Percentiles rank a stretch among this genome's conserved stretches.
These are phyloP conservation scores for Decapterus maruadsi DNA, from an alignment of 2,797 vertebrate genomes.

Conservation along the genomic window DNA sequence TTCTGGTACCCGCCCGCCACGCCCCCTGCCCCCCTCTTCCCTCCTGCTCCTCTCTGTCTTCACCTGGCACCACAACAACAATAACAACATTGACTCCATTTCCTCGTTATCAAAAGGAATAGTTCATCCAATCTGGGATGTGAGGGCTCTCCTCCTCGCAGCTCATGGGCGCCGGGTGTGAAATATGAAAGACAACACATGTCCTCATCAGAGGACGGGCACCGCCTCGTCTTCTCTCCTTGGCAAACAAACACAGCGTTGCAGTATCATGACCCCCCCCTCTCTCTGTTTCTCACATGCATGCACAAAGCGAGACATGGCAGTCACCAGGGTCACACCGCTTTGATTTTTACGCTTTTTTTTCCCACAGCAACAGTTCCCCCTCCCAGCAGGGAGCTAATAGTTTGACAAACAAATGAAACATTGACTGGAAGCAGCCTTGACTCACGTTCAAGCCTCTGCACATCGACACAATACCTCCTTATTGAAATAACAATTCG, in stretches of 20 bases:
- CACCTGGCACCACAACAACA: slow-evolving; percentile 33
- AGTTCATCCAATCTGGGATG: slow-evolving; percentile 54
- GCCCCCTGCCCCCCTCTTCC: background rate
- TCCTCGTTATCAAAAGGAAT: slow-evolving; percentile 65
- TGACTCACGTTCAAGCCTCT: background rate
- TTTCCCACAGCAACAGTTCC: slow-evolving; percentile 35
- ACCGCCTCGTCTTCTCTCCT: slow-evolving; percentile 26
- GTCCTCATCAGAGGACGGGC: slow-evolving; percentile 63
- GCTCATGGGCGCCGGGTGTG: slow-evolving; percentile 36
- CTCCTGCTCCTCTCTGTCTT: slow-evolving; percentile 6
- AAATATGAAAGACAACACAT: slow-evolving; percentile 72
- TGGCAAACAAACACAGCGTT: slow-evolving; percentile 59
- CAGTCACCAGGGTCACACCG: slow-evolving; percentile 30
- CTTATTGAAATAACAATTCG: slow-evolving; percentile 41
- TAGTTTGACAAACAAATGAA: slow-evolving; percentile 40
- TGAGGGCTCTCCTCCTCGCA: slow-evolving; percentile 26
- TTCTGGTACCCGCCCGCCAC: background rate
- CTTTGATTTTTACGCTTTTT: slow-evolving; percentile 50
- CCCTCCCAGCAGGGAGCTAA: slow-evolving; percentile 32
- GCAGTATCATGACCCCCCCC: slow-evolving; percentile 10
- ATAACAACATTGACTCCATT: slow-evolving; percentile 16
- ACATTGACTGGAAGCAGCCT: slow-evolving; percentile 7
- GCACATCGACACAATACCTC: slow-evolving; percentile 20
- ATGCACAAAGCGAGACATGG: slow-evolving; percentile 24
- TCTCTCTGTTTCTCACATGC: background rate